Conservation (phyloP, 64 coral and sea anemone genomes). For the Porites australiensis region DNA sequence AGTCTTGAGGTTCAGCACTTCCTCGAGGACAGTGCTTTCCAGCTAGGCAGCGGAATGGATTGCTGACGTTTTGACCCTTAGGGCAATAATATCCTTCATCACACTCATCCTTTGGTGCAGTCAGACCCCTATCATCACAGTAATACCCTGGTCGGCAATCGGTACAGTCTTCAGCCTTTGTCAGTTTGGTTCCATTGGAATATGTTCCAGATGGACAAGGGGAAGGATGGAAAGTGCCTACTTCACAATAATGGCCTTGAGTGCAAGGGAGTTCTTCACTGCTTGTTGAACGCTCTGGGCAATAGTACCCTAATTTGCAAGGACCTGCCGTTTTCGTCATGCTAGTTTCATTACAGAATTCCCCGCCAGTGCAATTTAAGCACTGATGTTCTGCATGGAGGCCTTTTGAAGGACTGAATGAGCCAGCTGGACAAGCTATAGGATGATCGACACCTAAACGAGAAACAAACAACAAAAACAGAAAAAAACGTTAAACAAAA, state of each 20-base stretch:
- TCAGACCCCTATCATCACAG: constrained; percentile 85
- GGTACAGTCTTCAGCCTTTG: constrained; percentile 66
- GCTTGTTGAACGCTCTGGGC: constrained; percentile 74
- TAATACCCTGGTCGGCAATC: constrained; percentile 81
- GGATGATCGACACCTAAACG: constrained; percentile 80
- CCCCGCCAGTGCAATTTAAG: constrained; percentile 94
- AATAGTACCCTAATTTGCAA: constrained; percentile 87
- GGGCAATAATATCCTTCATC: constrained; percentile 84
- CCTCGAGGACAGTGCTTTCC: constrained; percentile 84
- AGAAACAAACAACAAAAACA: not conserved
- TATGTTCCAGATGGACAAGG: constrained; percentile 87
- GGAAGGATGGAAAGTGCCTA: constrained; percentile 77
- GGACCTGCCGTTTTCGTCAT: constrained; percentile 84
- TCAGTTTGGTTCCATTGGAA: constrained; percentile 80
- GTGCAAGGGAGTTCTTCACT: constrained; percentile 74
- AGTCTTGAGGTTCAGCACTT: constrained; percentile 61
- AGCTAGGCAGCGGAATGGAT: constrained; percentile 57
- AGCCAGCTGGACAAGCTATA: constrained; percentile 84
- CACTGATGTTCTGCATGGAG: constrained; percentile 74
- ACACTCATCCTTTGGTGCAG: constrained; percentile 84
- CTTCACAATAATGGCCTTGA: constrained; percentile 75
- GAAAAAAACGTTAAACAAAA: no score
- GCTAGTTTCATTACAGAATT: constrained; percentile 93
- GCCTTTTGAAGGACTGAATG: constrained; percentile 64
- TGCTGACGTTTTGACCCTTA: constrained; percentile 79